A percentile compares a stretch with the other conserved stretches of the same genome.
phyloP scores from a whole-genome alignment of 2,797 vertebrate species.

The Alfaro cultratus region DNA sequence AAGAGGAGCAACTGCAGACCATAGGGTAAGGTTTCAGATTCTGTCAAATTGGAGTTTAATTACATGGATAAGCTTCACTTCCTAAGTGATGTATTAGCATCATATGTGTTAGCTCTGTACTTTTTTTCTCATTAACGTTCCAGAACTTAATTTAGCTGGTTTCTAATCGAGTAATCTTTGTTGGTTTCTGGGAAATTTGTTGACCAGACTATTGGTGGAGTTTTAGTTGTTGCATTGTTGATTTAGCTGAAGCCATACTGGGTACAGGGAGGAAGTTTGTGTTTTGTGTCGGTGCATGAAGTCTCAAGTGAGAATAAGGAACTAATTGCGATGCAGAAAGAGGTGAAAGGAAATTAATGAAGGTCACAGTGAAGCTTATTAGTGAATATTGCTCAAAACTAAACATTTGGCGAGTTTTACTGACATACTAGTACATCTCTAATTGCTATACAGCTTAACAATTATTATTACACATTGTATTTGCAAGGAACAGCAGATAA shows the following conservation, averaged over 20 bases:
- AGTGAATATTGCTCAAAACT: not conserved
- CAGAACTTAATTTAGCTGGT: not conserved
- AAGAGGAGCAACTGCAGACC: conserved; percentile 88
- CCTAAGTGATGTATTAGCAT: accelerated
- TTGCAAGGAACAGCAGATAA: not conserved
- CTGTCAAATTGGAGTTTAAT: not conserved
- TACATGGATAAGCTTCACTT: not conserved
- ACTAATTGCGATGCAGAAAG: conserved; percentile 17
- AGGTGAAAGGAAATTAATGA: conserved; percentile 25
- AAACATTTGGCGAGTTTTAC: not conserved
- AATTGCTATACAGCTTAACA: not conserved
- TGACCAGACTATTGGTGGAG: not conserved
- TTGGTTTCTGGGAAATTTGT: not conserved
- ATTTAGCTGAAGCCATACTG: not conserved
- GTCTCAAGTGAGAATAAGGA: conserved; percentile 12
- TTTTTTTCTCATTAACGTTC: not conserved
- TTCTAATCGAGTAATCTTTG: not conserved
- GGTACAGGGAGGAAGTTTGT: not conserved
- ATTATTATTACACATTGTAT: not conserved
- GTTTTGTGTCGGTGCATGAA: not conserved
- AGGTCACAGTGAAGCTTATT: conserved; percentile 6
- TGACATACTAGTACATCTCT: not conserved
- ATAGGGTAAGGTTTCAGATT: conserved; percentile 82
- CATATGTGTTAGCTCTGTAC: not conserved
- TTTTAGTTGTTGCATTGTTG: not conserved